A percentile compares a stretch with the other conserved stretches of the same genome.
These are phyloP conservation scores for Coracias cyanogaster DNA, from an alignment of 2,797 vertebrate genomes.

Conservation along the genomic window DNA sequence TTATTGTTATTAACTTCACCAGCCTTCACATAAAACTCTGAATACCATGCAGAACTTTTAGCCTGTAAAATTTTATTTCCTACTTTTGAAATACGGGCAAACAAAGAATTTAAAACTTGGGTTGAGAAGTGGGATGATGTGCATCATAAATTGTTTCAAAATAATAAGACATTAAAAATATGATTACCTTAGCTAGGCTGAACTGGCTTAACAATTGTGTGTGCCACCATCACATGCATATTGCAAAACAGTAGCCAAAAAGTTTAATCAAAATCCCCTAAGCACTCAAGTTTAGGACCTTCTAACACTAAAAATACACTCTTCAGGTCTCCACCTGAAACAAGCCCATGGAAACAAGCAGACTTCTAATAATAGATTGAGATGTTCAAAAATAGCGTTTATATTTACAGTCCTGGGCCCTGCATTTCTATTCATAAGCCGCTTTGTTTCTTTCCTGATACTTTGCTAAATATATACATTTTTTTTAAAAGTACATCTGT, in stretches of 20 bases:
- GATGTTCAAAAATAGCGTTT: conserved; percentile 20
- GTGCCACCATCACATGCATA: background rate
- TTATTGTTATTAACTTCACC: background rate
- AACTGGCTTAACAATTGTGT: background rate
- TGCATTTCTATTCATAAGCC: background rate
- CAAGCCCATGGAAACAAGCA: background rate
- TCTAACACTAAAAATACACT: background rate
- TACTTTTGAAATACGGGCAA: background rate
- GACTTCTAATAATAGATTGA: conserved; percentile 24
- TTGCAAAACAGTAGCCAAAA: background rate
- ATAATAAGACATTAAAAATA: background rate
- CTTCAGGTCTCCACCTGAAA: background rate
- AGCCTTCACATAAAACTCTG: background rate
- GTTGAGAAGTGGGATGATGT: background rate
- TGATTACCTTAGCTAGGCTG: background rate
- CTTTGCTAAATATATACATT: background rate
- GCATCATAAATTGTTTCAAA: background rate
- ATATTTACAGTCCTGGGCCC: background rate
- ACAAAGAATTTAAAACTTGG: background rate
- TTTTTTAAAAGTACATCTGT: background rate
- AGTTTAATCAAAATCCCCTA: background rate
- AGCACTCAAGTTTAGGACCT: background rate
- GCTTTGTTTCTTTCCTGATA: background rate
- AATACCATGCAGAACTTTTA: background rate
- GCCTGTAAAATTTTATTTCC: background rate